These are phyloP conservation scores for Lineus longissimus DNA, from an alignment of 1,140 invertebrate genomes.

Conservation along the genomic window DNA sequence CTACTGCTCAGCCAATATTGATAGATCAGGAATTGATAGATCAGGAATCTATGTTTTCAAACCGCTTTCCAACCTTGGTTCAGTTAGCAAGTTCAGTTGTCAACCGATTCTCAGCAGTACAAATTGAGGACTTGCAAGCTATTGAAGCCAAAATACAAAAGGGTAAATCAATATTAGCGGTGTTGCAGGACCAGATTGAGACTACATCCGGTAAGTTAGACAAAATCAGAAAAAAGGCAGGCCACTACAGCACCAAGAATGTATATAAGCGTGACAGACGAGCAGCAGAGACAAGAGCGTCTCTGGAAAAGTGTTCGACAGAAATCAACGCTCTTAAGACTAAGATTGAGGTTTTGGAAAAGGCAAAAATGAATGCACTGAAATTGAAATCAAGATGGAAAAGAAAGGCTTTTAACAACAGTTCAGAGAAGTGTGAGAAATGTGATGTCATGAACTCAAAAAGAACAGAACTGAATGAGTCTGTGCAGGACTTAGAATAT, in stretches of 20 bases:
- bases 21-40: too few species aligned
- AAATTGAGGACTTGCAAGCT: too few species aligned
- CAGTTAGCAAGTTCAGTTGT: too few species aligned
- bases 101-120: too few species aligned
- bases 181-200: too few species aligned
- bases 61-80: too few species aligned
- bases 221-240: not conserved
- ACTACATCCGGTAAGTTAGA: too few species aligned
- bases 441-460: not conserved
- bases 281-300: not conserved
- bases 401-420: not conserved
- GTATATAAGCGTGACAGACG: not conserved
- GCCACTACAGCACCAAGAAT: not conserved
- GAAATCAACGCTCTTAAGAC: not conserved
- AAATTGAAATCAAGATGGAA: slow-evolving; percentile 5
- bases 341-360: not conserved
- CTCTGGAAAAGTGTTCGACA: not conserved
- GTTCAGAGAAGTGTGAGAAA: not conserved
- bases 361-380: not conserved
- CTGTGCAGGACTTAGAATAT: not conserved
- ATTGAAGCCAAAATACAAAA: too few species aligned
- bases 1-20: too few species aligned
- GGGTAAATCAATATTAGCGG: too few species aligned
- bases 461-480: not conserved
- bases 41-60: too few species aligned